Base-by-base conservation (phyloP, 2,113 vertebrate species). In the Psophia crepitans region DNA sequence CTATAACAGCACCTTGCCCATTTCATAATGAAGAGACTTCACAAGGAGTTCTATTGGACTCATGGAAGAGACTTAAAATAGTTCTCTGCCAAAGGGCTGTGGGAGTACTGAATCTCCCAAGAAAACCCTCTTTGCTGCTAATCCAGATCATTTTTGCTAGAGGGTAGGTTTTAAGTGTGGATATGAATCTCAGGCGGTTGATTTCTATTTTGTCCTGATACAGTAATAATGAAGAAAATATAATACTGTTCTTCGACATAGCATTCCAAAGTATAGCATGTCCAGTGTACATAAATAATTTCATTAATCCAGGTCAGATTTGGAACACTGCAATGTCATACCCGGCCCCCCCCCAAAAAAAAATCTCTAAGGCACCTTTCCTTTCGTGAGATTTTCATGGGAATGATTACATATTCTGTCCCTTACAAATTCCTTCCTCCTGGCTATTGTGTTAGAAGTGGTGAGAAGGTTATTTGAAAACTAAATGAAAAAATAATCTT, bases 341-440 rank as follows among this genome's bases (percentile, higher is more conserved):
- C 9, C 9, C 11, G 27, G 28, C 28, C 3, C 1, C 10, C 5
- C 5, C 9, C 2, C 10, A 22, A 24, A 23, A 2, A 17, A 30
- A 44, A 61, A 8, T 15, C 27, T 71, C 43, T 44, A 26, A 35
- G 46, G 35, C 26, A 57, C 18, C n/a, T n/a, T n/a, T n/a, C n/a
- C n/a, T 7, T 17, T 54, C 30, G 37, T 3, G 5, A 51, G 21
- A 10, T 78, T 74, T 78, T 58, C 24, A 8, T 26, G 56, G 33
- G 27, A 63, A 48, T 53, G 10, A 63, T 57, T 76, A 46, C 23
- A 21, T 80, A 6, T 30, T 69, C 33, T 61, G 30, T 33, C 41
- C 65, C 48, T 86, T 28, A 57, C 66, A 61, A 56, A 61, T 57
- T 79, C 33, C 69, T 85, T 1, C 35, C 33, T 93, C n/a, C 48